Conservation (phyloP, 1,140 invertebrate genomes). For the Callitettix versicolor region DNA sequence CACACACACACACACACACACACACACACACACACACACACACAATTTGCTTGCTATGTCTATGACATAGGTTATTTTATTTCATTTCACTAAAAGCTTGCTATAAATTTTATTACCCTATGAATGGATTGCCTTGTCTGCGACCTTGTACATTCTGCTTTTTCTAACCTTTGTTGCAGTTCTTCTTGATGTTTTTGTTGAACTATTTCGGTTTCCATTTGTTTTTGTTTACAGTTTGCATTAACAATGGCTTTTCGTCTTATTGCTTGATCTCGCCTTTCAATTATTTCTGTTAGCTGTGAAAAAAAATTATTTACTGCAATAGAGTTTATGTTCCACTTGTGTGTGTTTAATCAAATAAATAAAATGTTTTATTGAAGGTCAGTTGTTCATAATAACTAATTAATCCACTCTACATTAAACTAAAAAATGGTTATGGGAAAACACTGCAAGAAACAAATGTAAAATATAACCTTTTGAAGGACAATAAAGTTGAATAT, state of each 20-base stretch:
- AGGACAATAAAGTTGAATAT: too few relatives aligned
- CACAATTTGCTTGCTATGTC: too few relatives aligned
- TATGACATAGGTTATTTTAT: too few relatives aligned
- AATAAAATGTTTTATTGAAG: not conserved
- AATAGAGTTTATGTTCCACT: not conserved
- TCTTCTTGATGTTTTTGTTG: constrained; percentile 21
- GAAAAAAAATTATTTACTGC: not conserved
- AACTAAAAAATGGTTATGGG: too few relatives aligned
- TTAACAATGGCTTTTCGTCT: constrained; percentile 17
- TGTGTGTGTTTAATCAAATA: not conserved
- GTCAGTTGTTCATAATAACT: too few relatives aligned
- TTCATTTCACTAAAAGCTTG: too few relatives aligned
- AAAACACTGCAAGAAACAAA: too few relatives aligned
- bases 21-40: too few relatives aligned
- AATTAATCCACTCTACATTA: too few relatives aligned
- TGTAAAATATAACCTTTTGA: too few relatives aligned
- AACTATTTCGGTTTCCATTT: constrained; percentile 18
- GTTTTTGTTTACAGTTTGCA: constrained; percentile 18
- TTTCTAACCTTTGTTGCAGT: constrained; percentile 16
- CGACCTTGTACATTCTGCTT: constrained; percentile 16
- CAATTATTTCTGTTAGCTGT: not conserved
- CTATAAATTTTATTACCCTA: too few relatives aligned
- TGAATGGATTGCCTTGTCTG: constrained; percentile 12
- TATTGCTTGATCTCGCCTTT: constrained; percentile 10
- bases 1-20: too few relatives aligned